Conservation (phyloP, 2,113 vertebrate species). For the Pangasianodon gigas region DNA sequence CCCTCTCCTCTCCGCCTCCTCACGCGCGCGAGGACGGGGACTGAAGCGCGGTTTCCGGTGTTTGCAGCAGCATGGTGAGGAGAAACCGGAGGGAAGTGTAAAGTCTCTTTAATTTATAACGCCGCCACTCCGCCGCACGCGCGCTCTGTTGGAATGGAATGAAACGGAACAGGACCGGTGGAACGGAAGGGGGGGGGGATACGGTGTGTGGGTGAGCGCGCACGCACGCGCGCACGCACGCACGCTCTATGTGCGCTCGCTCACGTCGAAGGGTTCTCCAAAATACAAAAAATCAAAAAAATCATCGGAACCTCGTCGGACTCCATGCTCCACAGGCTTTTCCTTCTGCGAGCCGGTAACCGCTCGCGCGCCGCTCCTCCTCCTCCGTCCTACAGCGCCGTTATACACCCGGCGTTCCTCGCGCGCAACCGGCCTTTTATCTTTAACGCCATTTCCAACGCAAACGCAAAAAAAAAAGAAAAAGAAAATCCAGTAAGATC, state of each 20-base stretch:
- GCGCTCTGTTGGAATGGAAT: background rate
- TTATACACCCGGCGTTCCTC: background rate
- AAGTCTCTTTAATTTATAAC: background rate
- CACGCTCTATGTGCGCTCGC: background rate
- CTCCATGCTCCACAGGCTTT: background rate
- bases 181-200: background rate
- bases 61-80: background rate
- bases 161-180: background rate
- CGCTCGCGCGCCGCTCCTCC: background rate
- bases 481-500: background rate
- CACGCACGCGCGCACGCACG: background rate
- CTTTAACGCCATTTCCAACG: background rate
- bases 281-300: background rate
- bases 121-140: background rate
- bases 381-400: background rate
- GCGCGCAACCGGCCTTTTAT: slow-evolving; percentile 1
- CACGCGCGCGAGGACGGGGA: background rate
- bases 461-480: background rate
- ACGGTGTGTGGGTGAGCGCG: background rate
- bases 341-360: background rate
- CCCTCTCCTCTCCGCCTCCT: background rate
- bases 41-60: background rate
- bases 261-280: slow-evolving; percentile 10
- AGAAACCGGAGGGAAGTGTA: background rate
- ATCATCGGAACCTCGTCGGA: background rate